phyloP scores from a whole-genome alignment of 2,113 vertebrate genomes.

The Seriola quinqueradiata region DNA sequence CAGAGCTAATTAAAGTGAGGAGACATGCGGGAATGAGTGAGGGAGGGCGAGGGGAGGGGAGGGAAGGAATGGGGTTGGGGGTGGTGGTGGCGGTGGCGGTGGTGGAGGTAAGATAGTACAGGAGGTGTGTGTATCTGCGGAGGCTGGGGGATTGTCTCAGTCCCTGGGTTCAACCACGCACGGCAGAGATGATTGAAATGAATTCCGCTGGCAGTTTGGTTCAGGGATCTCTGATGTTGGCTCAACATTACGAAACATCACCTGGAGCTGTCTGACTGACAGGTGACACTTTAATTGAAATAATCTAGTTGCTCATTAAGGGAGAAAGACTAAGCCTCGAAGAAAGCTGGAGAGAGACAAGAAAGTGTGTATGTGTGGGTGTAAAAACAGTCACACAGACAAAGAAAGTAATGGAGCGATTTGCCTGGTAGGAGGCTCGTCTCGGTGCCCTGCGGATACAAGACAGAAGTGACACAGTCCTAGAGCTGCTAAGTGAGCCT shows the following conservation, averaged over 20 bases:
- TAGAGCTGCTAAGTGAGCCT: constrained; percentile 31
- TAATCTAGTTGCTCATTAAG: constrained; percentile 65
- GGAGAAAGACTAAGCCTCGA: constrained; percentile 38
- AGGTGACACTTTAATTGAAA: constrained; percentile 82
- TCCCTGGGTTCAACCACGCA: constrained; percentile 49
- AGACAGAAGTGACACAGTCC: constrained; percentile 24
- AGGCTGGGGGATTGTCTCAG: constrained; percentile 59
- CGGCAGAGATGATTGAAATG: constrained; percentile 73
- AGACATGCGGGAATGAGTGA: constrained; percentile 46
- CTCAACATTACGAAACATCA: constrained; percentile 69
- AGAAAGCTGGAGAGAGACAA: constrained; percentile 24
- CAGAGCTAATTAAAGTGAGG: constrained; percentile 83
- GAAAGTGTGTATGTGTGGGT: background rate
- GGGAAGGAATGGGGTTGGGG: background rate
- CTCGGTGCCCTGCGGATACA: background rate
- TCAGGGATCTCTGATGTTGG: constrained; percentile 52
- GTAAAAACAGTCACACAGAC: constrained; percentile 16
- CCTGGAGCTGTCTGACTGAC: constrained; percentile 77
- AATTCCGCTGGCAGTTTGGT: constrained; percentile 63
- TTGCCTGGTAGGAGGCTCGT: constrained; percentile 30
- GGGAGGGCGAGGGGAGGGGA: constrained; percentile 10
- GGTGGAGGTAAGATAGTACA: constrained; percentile 50
- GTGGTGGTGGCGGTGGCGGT: background rate
- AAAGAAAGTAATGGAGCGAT: constrained; percentile 33
- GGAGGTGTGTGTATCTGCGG: constrained; percentile 47